Percentiles rank a stretch among this genome's conserved stretches.
Conservation (phyloP, 2,888 invertebrate genomes). For the Eumacrocentrus americanus region DNA sequence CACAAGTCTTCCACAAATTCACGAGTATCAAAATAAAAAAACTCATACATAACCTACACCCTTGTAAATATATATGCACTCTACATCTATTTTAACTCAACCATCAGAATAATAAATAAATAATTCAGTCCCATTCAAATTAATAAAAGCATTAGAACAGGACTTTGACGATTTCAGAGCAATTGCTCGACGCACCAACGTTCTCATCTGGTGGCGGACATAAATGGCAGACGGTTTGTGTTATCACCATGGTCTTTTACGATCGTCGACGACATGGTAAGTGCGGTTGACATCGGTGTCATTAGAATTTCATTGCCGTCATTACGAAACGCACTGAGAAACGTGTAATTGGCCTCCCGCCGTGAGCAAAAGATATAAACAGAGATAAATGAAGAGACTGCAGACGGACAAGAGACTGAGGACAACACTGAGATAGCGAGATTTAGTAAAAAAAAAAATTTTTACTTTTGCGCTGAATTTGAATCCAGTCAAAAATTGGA, state of each 20-base stretch:
- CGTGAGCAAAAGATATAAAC: constrained; percentile 26
- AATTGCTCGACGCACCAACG: too few species aligned
- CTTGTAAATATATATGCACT: too few species aligned
- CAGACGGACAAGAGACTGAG: background rate
- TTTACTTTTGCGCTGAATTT: too few species aligned
- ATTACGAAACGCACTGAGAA: constrained; percentile 43
- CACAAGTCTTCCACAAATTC: too few species aligned
- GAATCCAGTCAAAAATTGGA: too few species aligned
- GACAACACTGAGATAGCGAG: background rate
- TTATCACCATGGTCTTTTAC: constrained; percentile 31
- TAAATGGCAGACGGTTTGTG: background rate
- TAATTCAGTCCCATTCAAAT: too few species aligned
- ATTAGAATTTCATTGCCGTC: constrained; percentile 56
- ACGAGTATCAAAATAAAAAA: too few species aligned
- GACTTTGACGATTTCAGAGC: too few species aligned
- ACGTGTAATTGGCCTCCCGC: constrained; percentile 55
- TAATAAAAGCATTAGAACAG: too few species aligned
- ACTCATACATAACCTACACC: too few species aligned
- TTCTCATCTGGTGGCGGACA: background rate
- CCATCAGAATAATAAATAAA: too few species aligned
- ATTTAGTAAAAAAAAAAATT: background rate
- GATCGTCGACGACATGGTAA: constrained; percentile 32
- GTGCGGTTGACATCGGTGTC: constrained; percentile 48
- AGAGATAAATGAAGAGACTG: constrained; percentile 29
- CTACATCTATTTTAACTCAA: too few species aligned